Base-by-base conservation (phyloP, 1,140 invertebrate species). In the Atta cephalotes region DNA sequence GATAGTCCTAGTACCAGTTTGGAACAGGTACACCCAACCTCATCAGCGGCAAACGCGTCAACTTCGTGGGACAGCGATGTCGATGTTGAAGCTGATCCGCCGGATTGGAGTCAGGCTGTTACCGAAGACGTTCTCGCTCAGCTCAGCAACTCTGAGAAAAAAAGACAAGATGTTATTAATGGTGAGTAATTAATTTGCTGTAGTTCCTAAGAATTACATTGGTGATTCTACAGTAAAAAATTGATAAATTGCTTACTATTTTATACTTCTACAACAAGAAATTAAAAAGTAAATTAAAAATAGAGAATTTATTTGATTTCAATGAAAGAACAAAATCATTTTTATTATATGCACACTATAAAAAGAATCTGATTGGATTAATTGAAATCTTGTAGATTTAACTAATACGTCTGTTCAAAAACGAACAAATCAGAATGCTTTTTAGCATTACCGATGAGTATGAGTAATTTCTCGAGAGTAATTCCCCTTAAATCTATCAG, bases 111-210 rank as follows among this genome's bases (percentile, higher is more conserved):
- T 86, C 97, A 97, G 88, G 96, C 97, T 76, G 96, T 99, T 35
- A 96, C 98, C 10, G 97, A 97, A 77, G 98, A 99, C 66, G 96
- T 97, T 58, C 95, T 98, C 9, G 95, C 96, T 21, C 95, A 96
- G 74, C 95, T 98, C 68, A 96, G 97, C 87, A 96, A 97, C 56
- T 96, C 97, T 91, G 97, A 98, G 95, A 97, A 98, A 94, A 99
- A 99, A 94, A 96, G 98, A 89, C 99, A 99, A 95, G 99, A 99
- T 96, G 98, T 99, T 92, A 98, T 99, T 85, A 99, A 99, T 95
- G 98, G 98, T 99, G 91, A 94, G 95, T 93, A n/a, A 74, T 21
- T 7, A 80, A 35, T 3, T 28, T 60, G 25, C 14, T 66, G 4
- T 9, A 31, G 62, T 18, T 71, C 1, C 10, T 51, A n/a, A 16